Conservation (phyloP, 2,113 vertebrate species). For the Crotalus tigris region DNA sequence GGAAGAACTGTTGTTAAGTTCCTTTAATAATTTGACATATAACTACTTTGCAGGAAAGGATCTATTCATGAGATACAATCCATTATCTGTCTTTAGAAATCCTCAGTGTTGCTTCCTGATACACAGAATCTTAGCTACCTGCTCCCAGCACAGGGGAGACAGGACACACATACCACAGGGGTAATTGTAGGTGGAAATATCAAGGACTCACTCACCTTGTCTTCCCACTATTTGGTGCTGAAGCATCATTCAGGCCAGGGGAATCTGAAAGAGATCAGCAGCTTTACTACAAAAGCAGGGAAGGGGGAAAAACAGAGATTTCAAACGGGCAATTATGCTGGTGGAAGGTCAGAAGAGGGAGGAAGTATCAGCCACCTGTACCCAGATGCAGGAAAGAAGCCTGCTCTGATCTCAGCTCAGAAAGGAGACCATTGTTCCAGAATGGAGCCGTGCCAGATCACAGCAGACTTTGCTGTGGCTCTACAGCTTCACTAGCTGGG, state of each 20-base stretch:
- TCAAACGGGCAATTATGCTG: background rate
- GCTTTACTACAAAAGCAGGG: background rate
- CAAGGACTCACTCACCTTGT: slow-evolving; percentile 49
- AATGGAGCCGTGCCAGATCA: slow-evolving; percentile 6
- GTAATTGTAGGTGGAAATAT: background rate
- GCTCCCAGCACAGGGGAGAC: background rate
- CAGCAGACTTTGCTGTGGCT: background rate
- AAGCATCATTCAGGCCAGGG: slow-evolving; percentile 61
- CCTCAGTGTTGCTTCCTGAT: background rate
- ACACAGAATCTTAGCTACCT: background rate
- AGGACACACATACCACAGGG: fast-evolving
- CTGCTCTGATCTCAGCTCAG: background rate
- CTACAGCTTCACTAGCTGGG: background rate
- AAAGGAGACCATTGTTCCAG: slow-evolving; percentile 22
- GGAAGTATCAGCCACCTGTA: slow-evolving; percentile 1
- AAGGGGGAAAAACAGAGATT: background rate
- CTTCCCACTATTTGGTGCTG: slow-evolving; percentile 57
- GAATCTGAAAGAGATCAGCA: slow-evolving; percentile 55
- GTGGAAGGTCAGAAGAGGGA: slow-evolving; percentile 19
- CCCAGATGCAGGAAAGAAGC: background rate
- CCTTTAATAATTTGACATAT: background rate
- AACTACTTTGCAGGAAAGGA: background rate
- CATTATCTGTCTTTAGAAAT: background rate
- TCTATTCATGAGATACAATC: background rate
- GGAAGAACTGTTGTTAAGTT: background rate